Conservation (phyloP, 2,113 vertebrate genomes). For the Kryptolebias marmoratus region DNA sequence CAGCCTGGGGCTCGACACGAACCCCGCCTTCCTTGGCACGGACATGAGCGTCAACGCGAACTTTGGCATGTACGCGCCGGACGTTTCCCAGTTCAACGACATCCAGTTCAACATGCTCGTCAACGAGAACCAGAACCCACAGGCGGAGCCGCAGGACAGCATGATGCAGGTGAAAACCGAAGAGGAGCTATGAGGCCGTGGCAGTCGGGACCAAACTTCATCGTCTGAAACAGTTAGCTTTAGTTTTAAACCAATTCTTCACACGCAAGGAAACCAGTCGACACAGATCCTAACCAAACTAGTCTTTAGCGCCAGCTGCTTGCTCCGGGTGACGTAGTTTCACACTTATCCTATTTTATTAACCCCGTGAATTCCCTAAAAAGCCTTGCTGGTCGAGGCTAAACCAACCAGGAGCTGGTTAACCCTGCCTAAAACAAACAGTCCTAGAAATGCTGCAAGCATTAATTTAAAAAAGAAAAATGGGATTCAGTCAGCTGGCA, state of each 20-base stretch:
- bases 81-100: conserved; percentile 73
- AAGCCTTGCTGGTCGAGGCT: conserved; percentile 71
- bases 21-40: conserved; percentile 22
- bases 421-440: conserved; percentile 25
- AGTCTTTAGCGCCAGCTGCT: neutral
- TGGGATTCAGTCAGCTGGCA: conserved; percentile 8
- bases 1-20: conserved; percentile 16
- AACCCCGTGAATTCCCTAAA: too few relatives aligned
- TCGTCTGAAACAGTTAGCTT: neutral
- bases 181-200: conserved; percentile 62
- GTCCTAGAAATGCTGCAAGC: conserved; percentile 33
- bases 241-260: neutral
- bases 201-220: neutral
- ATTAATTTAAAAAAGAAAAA: conserved; percentile 14
- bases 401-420: neutral
- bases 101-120: conserved; percentile 74
- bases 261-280: neutral
- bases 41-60: conserved; percentile 55
- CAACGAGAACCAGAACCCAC: conserved; percentile 60
- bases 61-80: conserved; percentile 35
- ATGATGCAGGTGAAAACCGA: conserved; percentile 75
- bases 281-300: neutral
- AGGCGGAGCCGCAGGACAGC: conserved; percentile 45
- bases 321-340: conserved; percentile 12
- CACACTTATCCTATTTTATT: conserved; percentile 1